These are phyloP conservation scores for Tinamus guttatus DNA, from an alignment of 2,113 vertebrate genomes.

Conservation along the genomic window DNA sequence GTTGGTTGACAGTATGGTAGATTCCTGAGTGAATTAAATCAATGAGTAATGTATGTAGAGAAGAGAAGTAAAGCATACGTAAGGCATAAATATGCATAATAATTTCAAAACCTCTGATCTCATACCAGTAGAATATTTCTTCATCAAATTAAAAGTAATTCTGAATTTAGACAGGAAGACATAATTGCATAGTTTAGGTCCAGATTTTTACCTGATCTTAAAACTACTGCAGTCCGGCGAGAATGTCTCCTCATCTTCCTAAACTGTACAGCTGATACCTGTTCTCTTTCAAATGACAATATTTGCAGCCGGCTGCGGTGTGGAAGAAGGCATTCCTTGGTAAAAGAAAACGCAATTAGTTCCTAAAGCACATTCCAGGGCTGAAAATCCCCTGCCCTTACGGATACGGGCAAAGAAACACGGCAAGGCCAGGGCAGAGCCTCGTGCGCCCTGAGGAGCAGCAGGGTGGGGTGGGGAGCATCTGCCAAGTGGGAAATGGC, in stretches of 20 bases:
- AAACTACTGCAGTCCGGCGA: background rate
- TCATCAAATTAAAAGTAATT: slow-evolving; percentile 69
- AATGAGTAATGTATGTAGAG: slow-evolving; percentile 77
- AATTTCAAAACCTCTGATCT: slow-evolving; percentile 66
- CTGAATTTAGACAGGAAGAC: slow-evolving; percentile 61
- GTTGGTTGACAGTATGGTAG: slow-evolving; percentile 70
- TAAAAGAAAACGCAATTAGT: background rate
- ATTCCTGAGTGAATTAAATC: slow-evolving; percentile 75
- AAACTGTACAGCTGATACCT: background rate
- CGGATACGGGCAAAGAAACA: background rate
- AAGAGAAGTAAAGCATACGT: slow-evolving; percentile 44
- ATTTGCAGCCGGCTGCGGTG: background rate
- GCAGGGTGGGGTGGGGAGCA: background rate
- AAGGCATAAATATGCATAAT: slow-evolving; percentile 44
- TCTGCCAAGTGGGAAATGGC: slow-evolving; percentile 57
- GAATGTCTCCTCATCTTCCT: slow-evolving; percentile 28
- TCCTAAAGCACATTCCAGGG: slow-evolving; percentile 36
- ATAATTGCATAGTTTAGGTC: slow-evolving; percentile 48
- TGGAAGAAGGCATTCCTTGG: slow-evolving; percentile 2
- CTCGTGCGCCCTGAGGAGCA: background rate
- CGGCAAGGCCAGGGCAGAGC: background rate
- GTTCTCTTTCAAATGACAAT: slow-evolving; percentile 43
- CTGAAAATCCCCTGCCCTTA: background rate
- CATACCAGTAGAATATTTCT: slow-evolving; percentile 68
- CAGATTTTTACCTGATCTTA: slow-evolving; percentile 28